Base-by-base conservation (phyloP, 1,140 invertebrate species). In the Apis florea region DNA sequence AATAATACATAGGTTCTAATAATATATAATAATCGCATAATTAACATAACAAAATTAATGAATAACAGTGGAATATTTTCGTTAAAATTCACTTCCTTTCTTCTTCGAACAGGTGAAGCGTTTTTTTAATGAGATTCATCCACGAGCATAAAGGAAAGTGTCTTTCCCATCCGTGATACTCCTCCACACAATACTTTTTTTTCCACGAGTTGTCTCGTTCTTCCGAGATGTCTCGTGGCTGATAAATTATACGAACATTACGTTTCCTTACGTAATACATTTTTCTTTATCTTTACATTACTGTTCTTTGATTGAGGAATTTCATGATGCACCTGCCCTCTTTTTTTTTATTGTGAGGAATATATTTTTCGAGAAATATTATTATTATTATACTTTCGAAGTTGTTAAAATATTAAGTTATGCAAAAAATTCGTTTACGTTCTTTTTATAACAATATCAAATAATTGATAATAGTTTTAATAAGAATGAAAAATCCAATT, bases 41-140 rank as follows among this genome's bases (percentile, higher is more conserved):
- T 40, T 40, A 40, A 40, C 2, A 31, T 5, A 40, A 21, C 12
- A 51, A 31, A 49, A 12, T 49, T 53, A 47, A 68, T 40, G 31
- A 40, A 40, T 40, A 80, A 70, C 63, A 26, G 47, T 61, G 54
- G 67, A 83, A 78, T 78, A 59, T 66, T 70, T 78, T 86, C 40
- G 76, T 85, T 79, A 67, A 79, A 51, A 79, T 74, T 75, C 47
- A 31, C 85, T 86, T 86, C 85, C 85, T 84, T 75, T 78, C 74
- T 75, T 54, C 83, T 86, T 85, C 71, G 54, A 85, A 53, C 66
- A 40, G 73, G 80, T 79, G 85, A 85, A 86, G 85, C 84, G 80
- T 61, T 83, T 85, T 40, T 86, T 86, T 86, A 86, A 85, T 59
- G 80, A 86, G 67, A 79, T 85, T 83, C 79, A 13, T 75, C 59